A percentile compares a stretch with the other conserved stretches of the same genome.
phyloP scores from a whole-genome alignment of 2,888 invertebrate species.

The Holacanthella duospinosa region DNA sequence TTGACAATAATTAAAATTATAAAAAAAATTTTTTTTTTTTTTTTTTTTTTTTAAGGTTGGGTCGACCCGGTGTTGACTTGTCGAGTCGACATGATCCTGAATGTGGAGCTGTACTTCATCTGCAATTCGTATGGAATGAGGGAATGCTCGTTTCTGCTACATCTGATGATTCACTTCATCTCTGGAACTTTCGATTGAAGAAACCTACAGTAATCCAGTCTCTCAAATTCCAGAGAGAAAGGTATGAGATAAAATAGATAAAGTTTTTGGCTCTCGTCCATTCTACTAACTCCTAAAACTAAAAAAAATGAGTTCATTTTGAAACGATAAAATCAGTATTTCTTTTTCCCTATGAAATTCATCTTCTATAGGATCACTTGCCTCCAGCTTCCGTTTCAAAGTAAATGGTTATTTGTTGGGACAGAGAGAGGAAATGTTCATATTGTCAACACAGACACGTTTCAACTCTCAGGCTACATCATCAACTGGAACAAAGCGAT shows the following conservation, averaged over 20 bases:
- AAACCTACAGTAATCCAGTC: constrained; percentile 89
- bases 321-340: too few species aligned
- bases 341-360: too few species aligned
- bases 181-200: constrained; percentile 87
- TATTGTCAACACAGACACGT: constrained; percentile 90
- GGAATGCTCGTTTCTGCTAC: constrained; percentile 91
- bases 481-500: constrained; percentile 99
- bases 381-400: constrained; percentile 88
- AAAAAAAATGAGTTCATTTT: too few species aligned
- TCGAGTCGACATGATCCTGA: constrained; percentile 71
- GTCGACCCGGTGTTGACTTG: constrained; percentile 92
- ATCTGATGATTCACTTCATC: constrained; percentile 88
- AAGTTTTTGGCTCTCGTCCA: not conserved
- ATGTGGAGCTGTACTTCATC: constrained; percentile 67
- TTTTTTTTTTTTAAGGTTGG: constrained; percentile 61
- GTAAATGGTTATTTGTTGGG: constrained; percentile 97
- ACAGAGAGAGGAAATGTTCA: constrained; percentile 97
- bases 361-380: constrained; percentile 65
- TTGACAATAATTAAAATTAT: too few species aligned
- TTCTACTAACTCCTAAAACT: too few species aligned
- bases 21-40: not conserved
- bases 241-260: constrained; percentile 58
- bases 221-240: constrained; percentile 92
- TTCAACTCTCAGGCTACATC: constrained; percentile 91
- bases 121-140: constrained; percentile 93